phyloP scores from a whole-genome alignment of 2,888 invertebrate species.

The Hydraecia micacea region DNA sequence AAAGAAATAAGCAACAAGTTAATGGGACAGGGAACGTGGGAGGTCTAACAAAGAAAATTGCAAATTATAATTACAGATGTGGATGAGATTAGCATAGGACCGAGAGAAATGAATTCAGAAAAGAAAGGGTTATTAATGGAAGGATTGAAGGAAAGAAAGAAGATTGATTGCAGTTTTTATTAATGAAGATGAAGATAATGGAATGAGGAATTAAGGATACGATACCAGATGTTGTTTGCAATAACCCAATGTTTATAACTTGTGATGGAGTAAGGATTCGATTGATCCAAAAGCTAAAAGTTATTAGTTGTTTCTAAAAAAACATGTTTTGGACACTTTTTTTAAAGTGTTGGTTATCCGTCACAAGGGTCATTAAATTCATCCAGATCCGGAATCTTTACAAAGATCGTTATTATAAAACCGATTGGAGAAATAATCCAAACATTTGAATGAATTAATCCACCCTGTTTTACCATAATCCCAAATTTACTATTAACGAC shows the following conservation, averaged over 20 bases:
- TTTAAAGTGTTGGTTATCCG: not conserved
- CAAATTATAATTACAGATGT: conserved; percentile 27
- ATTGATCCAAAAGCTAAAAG: not conserved
- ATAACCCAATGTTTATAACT: not conserved
- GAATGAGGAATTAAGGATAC: not conserved
- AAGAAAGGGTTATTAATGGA: conserved; percentile 22
- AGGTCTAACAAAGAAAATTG: conserved; percentile 48
- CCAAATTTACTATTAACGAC: conserved; percentile 42
- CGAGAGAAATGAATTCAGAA: conserved; percentile 1
- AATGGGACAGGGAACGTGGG: conserved; percentile 33
- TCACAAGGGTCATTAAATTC: not conserved
- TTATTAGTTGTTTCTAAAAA: not conserved
- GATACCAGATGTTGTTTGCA: not conserved
- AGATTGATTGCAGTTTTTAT: conserved; percentile 27
- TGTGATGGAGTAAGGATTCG: not conserved
- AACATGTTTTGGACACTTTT: too few species aligned
- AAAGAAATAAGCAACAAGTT: conserved; percentile 20
- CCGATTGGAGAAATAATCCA: conserved; percentile 11
- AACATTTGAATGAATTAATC: conserved; percentile 28
- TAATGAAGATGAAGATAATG: conserved; percentile 8
- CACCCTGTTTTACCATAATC: conserved; percentile 37
- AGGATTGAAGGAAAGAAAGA: conserved; percentile 4
- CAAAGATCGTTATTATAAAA: not conserved
- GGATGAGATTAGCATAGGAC: conserved; percentile 9
- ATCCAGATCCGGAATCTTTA: not conserved